Conservation (phyloP, 2,888 invertebrate genomes). For the Drosophila siamana region DNA sequence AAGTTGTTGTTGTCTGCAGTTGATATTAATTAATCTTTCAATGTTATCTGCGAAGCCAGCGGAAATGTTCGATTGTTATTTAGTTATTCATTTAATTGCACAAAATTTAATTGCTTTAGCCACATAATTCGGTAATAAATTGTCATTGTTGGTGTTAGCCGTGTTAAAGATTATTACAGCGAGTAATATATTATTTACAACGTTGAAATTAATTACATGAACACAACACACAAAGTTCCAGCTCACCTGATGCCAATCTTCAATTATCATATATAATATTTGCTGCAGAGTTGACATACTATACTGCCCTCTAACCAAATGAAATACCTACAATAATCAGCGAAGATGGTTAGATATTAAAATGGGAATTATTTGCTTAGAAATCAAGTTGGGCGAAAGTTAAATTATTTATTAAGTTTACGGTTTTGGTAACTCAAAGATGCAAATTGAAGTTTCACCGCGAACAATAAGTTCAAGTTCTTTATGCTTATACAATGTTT, state of each 20-base stretch:
- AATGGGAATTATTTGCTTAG: background rate
- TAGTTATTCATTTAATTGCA: slow-evolving; percentile 30
- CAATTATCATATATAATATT: slow-evolving; percentile 36
- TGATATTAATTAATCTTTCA: slow-evolving; percentile 61
- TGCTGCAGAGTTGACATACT: slow-evolving; percentile 34
- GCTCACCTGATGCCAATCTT: slow-evolving; percentile 52
- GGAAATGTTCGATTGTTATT: slow-evolving; percentile 62
- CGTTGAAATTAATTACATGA: slow-evolving; percentile 13
- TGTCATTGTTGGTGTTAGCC: slow-evolving; percentile 16
- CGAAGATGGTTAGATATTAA: background rate
- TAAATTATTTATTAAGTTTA: background rate
- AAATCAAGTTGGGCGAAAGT: background rate
- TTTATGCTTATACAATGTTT: too few relatives aligned
- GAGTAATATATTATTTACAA: slow-evolving; percentile 5
- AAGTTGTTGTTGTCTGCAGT: slow-evolving; percentile 35
- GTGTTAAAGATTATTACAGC: background rate
- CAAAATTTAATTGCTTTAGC: slow-evolving; percentile 21
- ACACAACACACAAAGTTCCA: background rate
- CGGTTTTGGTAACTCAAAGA: background rate
- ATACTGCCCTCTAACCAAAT: slow-evolving; percentile 40
- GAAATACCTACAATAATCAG: slow-evolving; percentile 37
- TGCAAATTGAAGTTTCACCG: background rate
- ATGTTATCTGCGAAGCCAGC: slow-evolving; percentile 62
- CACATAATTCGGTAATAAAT: slow-evolving; percentile 30
- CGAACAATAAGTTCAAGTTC: too few relatives aligned